A percentile compares a stretch with the other conserved stretches of the same genome.
Evolutionary conservation across 2,888 invertebrate species (phyloP).

Genomic region (Chouioia cunea): DNA sequence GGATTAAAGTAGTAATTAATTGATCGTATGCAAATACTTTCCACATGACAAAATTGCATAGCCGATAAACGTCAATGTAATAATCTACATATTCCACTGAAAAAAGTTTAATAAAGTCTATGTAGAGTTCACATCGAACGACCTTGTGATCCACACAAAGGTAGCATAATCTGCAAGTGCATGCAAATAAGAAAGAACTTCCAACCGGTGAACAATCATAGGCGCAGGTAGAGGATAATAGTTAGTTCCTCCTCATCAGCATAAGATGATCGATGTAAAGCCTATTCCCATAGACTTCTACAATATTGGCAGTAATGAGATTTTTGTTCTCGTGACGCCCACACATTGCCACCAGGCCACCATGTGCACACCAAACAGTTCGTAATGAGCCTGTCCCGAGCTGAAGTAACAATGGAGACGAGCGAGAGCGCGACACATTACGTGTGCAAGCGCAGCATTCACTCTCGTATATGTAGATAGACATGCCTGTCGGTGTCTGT

Average conservation of each 20-base stretch:
- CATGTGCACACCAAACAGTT: too few relatives aligned
- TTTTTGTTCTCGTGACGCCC: constrained; percentile 22
- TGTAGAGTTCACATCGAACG: too few relatives aligned
- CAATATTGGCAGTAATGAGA: constrained; percentile 1
- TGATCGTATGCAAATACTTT: constrained; percentile 7
- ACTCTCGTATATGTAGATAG: background rate
- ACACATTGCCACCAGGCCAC: background rate
- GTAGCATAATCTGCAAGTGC: too few relatives aligned
- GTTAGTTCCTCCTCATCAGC: constrained; percentile 21
- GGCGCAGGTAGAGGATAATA: too few relatives aligned
- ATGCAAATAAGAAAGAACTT: too few relatives aligned
- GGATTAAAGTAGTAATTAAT: constrained; percentile 13
- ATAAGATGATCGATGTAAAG: constrained; percentile 27
- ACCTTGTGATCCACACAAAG: too few relatives aligned
- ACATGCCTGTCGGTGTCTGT: constrained; percentile 1
- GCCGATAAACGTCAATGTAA: too few relatives aligned
- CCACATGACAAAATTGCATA: too few relatives aligned
- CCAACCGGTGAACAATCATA: too few relatives aligned
- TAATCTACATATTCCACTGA: too few relatives aligned
- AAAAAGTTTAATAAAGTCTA: too few relatives aligned
- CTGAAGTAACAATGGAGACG: background rate
- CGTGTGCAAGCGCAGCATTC: constrained; percentile 13
- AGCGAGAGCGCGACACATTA: constrained; percentile 42
- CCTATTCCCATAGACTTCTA: constrained; percentile 11
- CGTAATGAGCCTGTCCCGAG: constrained; percentile 3